Evolutionary conservation across 2,888 invertebrate species (phyloP).

Genomic region (Heliconius ethilla): DNA sequence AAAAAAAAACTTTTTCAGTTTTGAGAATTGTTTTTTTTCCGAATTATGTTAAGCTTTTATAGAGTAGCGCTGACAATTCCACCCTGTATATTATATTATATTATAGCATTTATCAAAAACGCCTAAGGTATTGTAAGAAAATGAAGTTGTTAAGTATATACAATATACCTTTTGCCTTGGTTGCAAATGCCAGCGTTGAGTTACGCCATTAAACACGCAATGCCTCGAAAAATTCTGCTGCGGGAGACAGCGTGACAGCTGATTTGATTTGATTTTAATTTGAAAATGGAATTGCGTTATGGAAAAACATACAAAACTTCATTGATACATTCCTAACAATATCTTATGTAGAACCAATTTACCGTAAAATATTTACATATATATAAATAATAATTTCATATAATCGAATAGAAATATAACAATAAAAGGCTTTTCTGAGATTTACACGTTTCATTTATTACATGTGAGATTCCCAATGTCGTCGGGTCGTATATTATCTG

Average conservation of each 20-base stretch:
- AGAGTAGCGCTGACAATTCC: no score
- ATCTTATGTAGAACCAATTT: no score
- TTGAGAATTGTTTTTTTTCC: no score
- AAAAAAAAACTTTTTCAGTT: no score
- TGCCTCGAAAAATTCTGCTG: no score
- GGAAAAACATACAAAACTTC: background rate
- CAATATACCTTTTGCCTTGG: no score
- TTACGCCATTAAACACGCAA: no score
- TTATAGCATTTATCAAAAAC: background rate
- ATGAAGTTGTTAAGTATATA: background rate
- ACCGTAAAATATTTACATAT: background rate
- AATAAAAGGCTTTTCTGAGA: background rate
- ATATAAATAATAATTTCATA: background rate
- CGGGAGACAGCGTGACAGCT: no score
- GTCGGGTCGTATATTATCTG: constrained; percentile 60
- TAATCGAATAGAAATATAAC: background rate
- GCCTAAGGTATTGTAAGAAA: background rate
- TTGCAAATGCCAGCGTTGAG: no score
- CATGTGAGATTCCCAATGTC: constrained; percentile 12
- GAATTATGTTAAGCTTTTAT: no score
- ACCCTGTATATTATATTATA: no score
- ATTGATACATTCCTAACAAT: no score
- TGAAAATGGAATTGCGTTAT: background rate
- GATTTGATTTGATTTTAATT: background rate
- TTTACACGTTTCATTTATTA: constrained; percentile 7